A percentile compares a stretch with the other conserved stretches of the same genome.
phyloP scores from a whole-genome alignment of 2,797 vertebrate genomes.

The Neosilurus mollespiculum region DNA sequence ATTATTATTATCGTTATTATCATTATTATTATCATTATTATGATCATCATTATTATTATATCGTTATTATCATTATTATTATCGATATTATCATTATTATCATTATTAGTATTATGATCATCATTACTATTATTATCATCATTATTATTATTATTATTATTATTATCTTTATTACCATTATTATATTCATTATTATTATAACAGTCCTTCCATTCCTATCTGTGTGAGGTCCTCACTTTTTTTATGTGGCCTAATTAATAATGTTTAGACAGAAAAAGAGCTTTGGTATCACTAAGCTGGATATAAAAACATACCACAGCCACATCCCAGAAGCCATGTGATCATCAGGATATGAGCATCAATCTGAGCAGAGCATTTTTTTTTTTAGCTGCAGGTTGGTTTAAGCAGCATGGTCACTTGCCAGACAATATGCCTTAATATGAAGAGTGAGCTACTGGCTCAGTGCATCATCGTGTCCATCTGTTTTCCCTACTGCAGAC shows the following conservation, averaged over 20 bases:
- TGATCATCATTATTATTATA: too few relatives aligned
- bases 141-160: too few relatives aligned
- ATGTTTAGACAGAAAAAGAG: not conserved
- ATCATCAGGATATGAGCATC: not conserved
- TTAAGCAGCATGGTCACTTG: conserved; percentile 43
- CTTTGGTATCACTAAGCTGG: not conserved
- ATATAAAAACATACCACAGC: not conserved
- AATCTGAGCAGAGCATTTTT: not conserved
- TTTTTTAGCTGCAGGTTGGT: conserved; percentile 20
- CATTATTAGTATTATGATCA: too few relatives aligned
- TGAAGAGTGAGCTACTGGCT: conserved; percentile 44
- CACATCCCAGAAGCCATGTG: not conserved
- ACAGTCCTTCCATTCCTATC: not conserved
- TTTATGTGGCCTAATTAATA: not conserved
- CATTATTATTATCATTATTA: too few relatives aligned
- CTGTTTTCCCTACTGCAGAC: conserved; percentile 49
- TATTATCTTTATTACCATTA: too few relatives aligned
- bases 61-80: too few relatives aligned
- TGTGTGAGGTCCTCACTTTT: not conserved
- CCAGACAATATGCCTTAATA: conserved; percentile 50
- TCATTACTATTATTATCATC: too few relatives aligned
- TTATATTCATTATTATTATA: not conserved
- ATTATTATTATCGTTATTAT: too few relatives aligned
- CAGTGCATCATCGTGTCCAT: conserved; percentile 53
- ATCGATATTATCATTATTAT: too few relatives aligned